A percentile compares a stretch with the other conserved stretches of the same genome.
Evolutionary conservation across 2,888 invertebrate genomes (phyloP).

Genomic region (Strigamia transsilvanica): DNA sequence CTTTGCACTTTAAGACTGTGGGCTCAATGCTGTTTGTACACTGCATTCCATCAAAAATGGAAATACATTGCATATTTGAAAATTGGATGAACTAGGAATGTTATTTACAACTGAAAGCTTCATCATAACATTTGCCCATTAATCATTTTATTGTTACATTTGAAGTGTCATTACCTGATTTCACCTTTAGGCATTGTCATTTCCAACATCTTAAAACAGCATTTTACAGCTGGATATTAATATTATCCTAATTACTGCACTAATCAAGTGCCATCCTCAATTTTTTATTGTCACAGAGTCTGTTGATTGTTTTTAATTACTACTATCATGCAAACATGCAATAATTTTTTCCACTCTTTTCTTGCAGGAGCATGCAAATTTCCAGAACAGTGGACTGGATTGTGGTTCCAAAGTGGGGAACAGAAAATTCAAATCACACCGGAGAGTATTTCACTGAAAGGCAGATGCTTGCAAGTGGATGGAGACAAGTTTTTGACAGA

Average conservation of each 20-base stretch:
- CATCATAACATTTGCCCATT: background rate
- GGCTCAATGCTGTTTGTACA: too few relatives aligned
- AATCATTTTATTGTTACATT: background rate
- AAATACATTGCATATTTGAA: background rate
- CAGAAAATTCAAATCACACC: slow-evolving; percentile 79
- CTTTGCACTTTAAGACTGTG: too few relatives aligned
- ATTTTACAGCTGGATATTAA: background rate
- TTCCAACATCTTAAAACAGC: background rate
- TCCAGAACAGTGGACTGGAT: slow-evolving; percentile 84
- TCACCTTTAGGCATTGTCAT: background rate
- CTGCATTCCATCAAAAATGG: too few relatives aligned
- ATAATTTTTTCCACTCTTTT: too few relatives aligned
- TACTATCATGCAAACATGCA: too few relatives aligned
- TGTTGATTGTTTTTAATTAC: too few relatives aligned
- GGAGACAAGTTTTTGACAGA: slow-evolving; percentile 74
- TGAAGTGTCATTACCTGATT: background rate
- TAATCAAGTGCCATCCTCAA: background rate
- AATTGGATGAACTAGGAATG: background rate
- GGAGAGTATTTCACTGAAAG: slow-evolving; percentile 73
- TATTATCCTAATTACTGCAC: background rate
- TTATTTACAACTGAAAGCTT: background rate
- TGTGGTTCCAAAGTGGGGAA: slow-evolving; percentile 80
- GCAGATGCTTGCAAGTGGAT: slow-evolving; percentile 73
- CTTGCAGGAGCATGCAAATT: slow-evolving; percentile 71
- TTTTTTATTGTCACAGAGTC: background rate